Evolutionary conservation across 2,113 vertebrate species (phyloP).

Genomic region (Chaenocephalus aceratus): DNA sequence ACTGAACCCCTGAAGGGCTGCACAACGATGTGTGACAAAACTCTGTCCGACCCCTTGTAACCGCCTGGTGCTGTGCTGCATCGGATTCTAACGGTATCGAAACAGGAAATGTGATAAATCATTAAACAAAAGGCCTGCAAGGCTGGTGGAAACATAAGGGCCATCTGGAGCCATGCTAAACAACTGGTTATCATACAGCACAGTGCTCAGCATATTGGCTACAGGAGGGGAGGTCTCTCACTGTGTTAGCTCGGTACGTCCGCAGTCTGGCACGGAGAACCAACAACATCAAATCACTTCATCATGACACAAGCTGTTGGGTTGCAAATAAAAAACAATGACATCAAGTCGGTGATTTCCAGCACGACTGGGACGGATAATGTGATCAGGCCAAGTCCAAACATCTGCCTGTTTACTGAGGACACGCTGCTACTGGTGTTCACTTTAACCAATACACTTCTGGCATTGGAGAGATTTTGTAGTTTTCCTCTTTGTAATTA

Average conservation of each 20-base stretch:
- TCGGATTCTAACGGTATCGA: constrained; percentile 50
- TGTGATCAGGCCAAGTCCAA: constrained; percentile 6
- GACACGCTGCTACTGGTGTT: constrained; percentile 7
- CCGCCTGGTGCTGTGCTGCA: constrained; percentile 21
- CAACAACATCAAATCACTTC: constrained; percentile 31
- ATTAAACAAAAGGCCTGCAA: constrained; percentile 58
- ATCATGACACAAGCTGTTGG: constrained; percentile 48
- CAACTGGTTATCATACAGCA: constrained; percentile 47
- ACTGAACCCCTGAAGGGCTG: constrained; percentile 27
- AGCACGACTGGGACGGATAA: constrained; percentile 3
- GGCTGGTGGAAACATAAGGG: constrained; percentile 40
- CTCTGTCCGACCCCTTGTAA: neutral
- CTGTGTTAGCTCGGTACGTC: constrained; percentile 18
- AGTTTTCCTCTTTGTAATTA: neutral
- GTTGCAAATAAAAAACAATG: constrained; percentile 48
- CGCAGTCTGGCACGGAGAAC: constrained; percentile 20
- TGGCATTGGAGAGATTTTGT: neutral
- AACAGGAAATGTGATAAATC: constrained; percentile 70
- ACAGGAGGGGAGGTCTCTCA: constrained; percentile 18
- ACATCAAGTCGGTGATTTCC: constrained; percentile 46
- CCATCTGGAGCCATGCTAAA: constrained; percentile 56
- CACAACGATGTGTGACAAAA: constrained; percentile 46
- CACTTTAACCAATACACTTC: neutral
- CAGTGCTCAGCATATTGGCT: constrained; percentile 29
- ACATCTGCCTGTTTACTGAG: constrained; percentile 1